Conservation (phyloP, 2,113 vertebrate genomes). For the Leucosticte australis region DNA sequence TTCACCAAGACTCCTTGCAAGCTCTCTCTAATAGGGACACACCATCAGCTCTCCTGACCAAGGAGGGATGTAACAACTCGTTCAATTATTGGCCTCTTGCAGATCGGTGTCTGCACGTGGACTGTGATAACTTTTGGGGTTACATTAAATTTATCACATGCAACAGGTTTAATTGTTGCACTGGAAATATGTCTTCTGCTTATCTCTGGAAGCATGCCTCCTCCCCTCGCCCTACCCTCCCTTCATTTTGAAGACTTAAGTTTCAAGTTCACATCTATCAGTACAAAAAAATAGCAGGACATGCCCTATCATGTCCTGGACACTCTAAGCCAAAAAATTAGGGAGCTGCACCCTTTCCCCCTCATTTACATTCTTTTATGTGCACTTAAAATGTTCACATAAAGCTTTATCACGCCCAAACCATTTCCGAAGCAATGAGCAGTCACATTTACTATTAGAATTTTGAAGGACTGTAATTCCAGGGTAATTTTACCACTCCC, state of each 20-base stretch:
- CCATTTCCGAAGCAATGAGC: background rate
- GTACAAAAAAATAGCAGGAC: background rate
- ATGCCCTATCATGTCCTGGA: background rate
- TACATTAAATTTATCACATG: background rate
- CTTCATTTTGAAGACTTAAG: background rate
- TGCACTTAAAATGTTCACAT: background rate
- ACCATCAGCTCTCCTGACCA: background rate
- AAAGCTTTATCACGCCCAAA: background rate
- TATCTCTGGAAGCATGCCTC: background rate
- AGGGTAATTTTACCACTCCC: conserved; percentile 44
- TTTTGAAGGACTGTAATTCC: conserved; percentile 25
- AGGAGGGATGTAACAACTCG: rapidly evolving
- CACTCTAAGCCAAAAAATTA: background rate
- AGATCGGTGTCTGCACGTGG: background rate
- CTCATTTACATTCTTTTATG: background rate
- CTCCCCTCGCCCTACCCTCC: background rate
- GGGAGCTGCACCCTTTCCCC: conserved; percentile 17
- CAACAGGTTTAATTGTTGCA: background rate
- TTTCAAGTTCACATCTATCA: background rate
- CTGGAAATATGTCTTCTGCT: background rate
- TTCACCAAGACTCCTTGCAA: background rate
- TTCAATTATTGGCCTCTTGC: background rate
- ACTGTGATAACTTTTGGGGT: background rate
- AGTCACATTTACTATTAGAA: conserved; percentile 1
- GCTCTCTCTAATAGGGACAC: background rate